Base-by-base conservation (phyloP, 2,797 vertebrate species). In the Harpagifer antarcticus region DNA sequence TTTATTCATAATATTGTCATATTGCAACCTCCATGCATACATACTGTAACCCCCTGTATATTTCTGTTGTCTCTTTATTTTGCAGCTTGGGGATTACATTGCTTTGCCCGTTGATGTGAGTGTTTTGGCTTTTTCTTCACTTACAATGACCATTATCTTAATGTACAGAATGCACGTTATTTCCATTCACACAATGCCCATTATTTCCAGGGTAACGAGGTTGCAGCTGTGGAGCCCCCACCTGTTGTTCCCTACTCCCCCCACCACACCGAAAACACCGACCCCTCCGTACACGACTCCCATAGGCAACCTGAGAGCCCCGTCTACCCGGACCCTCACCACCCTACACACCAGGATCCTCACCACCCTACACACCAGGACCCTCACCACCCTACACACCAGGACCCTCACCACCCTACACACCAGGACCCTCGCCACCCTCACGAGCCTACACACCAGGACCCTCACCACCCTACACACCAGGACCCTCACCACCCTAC, bases 51-150 rank as follows among this genome's bases (percentile, higher is more conserved):
- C 50, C 0, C 1, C 2, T 31, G 20, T 16, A 2, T 16, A 13
- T 57, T 65, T 1, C 65, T 15, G 2, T 43, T 72, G 20, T 60
- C 0, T 33, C 59, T 31, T 71, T 61, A 40, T 65, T 63, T 96
- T 94, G 59, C 93, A 99, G 97, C 93, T 99, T 43, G 97, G 96
- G 68, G 82, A 89, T 62, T 96, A 95, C 86, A 94, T 89, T 0
- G 74, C 95, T 33, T 87, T 97, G 9, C 93, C 94, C 12, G 78
- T 67, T 0, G 73, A 90, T 37, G 94, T 95, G 68, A 93, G 94
- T 93, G 4, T n/a, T 48, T 33, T 53, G 48, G 15, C 11, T 1
- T 65, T 27, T 52, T 42, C 14, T 19, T 17, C 2, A 9, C 33
- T 9, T 2, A 37, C 33, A 37, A 37, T 37, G 33, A 37, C 33